A percentile compares a stretch with the other conserved stretches of the same genome.
Conservation (phyloP, 2,797 vertebrate species). For the Sebastes aleutianus region DNA sequence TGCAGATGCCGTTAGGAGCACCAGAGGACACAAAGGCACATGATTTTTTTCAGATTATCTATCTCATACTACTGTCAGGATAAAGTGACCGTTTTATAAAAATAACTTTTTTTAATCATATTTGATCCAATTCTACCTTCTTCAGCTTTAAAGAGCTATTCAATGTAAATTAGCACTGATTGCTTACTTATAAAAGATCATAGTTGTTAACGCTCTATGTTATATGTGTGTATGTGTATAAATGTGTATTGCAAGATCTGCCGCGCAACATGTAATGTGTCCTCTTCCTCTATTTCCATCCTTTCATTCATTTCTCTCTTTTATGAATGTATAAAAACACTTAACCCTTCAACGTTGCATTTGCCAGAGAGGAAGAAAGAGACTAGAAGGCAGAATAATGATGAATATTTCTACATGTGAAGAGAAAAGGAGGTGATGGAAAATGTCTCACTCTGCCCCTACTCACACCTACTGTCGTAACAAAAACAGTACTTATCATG, state of each 20-base stretch:
- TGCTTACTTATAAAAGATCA: neutral
- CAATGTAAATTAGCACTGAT: neutral
- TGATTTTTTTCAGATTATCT: too few relatives aligned
- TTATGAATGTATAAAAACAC: conserved; percentile 6
- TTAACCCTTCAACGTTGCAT: conserved; percentile 22
- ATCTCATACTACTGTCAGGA: too few relatives aligned
- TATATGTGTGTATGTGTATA: too few relatives aligned
- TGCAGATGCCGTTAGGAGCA: too few relatives aligned
- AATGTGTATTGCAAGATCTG: neutral
- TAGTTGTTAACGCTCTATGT: neutral
- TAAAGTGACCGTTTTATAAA: too few relatives aligned
- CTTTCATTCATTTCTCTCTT: neutral
- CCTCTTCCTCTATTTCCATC: neutral
- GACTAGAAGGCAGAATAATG: conserved; percentile 1
- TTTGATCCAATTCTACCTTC: too few relatives aligned
- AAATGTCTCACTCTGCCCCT: neutral
- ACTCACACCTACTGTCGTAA: neutral
- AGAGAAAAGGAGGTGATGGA: conserved; percentile 9
- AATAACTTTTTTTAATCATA: too few relatives aligned
- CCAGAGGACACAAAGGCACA: too few relatives aligned
- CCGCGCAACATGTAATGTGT: neutral
- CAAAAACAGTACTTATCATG: neutral
- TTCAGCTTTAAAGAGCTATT: neutral
- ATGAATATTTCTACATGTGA: neutral
- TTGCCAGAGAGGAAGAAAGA: neutral